Conservation (phyloP, 2,888 invertebrate genomes). For the Drosophila monieri region DNA sequence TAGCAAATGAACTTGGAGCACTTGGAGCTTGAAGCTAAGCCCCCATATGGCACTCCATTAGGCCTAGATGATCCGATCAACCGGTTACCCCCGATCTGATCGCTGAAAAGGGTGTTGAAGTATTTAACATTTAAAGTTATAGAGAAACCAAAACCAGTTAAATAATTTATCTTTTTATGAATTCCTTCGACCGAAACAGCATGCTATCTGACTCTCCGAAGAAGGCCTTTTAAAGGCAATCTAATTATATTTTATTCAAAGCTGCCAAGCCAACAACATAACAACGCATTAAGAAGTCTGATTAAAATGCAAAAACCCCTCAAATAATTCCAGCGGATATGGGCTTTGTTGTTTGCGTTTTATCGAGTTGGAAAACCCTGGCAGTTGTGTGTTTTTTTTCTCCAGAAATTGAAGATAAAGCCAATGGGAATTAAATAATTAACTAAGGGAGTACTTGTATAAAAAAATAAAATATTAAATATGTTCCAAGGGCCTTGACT, state of each 20-base stretch:
- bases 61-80: slow-evolving; percentile 15
- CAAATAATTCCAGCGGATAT: slow-evolving; percentile 35
- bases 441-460: neutral
- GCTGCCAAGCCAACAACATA: neutral
- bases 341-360: slow-evolving; percentile 3
- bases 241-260: slow-evolving; percentile 19
- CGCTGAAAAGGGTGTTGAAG: slow-evolving; percentile 17
- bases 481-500: neutral
- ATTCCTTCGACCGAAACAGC: slow-evolving; percentile 3
- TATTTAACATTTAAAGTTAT: slow-evolving; percentile 12
- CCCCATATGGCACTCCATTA: neutral
- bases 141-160: slow-evolving; percentile 17
- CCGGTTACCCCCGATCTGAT: slow-evolving; percentile 8
- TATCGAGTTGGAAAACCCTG: slow-evolving; percentile 4
- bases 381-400: neutral
- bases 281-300: neutral
- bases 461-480: neutral
- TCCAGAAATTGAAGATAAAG: neutral
- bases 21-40: neutral
- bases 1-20: slow-evolving; percentile 5
- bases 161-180: neutral
- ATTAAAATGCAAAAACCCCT: slow-evolving; percentile 4
- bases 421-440: slow-evolving; percentile 3
- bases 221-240: neutral
- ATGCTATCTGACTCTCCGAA: neutral